Evolutionary conservation across 2,888 invertebrate species (phyloP).

Genomic region (Resseliella maxima): DNA sequence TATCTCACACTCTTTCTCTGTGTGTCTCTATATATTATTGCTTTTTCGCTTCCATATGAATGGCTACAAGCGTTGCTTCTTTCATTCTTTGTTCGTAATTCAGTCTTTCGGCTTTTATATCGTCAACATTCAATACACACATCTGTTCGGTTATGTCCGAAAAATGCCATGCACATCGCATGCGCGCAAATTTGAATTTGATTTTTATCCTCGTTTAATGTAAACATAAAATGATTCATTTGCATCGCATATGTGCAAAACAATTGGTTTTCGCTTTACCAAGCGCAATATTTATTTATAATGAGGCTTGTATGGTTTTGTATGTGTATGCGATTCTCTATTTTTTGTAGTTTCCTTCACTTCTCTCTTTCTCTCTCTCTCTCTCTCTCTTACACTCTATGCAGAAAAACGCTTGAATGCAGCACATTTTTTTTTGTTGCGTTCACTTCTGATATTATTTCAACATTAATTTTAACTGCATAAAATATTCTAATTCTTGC

Average conservation of each 20-base stretch:
- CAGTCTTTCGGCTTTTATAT: neutral
- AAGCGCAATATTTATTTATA: neutral
- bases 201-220: constrained; percentile 51
- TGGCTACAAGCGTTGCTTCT: neutral
- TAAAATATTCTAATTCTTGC: constrained; percentile 31
- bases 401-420: neutral
- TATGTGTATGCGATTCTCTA: no score
- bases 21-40: neutral
- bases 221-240: constrained; percentile 52
- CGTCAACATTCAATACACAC: neutral
- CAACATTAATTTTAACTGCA: constrained; percentile 16
- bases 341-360: no score
- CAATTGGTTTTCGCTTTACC: constrained; percentile 1
- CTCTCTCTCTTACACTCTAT: neutral
- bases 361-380: neutral
- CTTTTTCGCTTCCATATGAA: neutral
- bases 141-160: neutral
- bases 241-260: constrained; percentile 45
- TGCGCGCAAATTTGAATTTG: constrained; percentile 15
- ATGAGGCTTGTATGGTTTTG: neutral
- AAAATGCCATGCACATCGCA: neutral
- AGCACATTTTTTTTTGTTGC: neutral
- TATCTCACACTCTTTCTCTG: no score
- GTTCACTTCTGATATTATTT: neutral
- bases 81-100: neutral